Evolutionary conservation across 2,113 vertebrate genomes (phyloP), one percentile per base, ranked within the genome.

Genomic region (Cynocephalus volans): DNA sequence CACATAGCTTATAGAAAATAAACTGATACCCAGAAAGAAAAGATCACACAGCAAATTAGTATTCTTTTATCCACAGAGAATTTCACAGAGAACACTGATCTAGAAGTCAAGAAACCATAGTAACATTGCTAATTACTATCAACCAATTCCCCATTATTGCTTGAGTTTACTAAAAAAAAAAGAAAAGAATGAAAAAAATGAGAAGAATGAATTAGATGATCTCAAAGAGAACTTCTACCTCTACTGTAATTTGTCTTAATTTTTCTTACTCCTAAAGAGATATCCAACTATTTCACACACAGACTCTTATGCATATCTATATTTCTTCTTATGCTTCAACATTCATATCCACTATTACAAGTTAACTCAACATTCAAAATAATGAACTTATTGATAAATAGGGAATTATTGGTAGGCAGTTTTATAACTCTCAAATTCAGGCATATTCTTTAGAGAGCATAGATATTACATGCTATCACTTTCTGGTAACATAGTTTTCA

Each of bases 311-410:
- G 1, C 33, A 73, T 15, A 50, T 67, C 77, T 69, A 19, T 69
- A 75, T 69, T 88, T 87, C 33, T 87, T 89, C 48, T 80, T 76
- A 85, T 80, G 18, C 5, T 80, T 76, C 6, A 81, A 52, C 86
- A 77, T 60, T 93, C 17, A 31, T 64, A 52, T 58, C 13, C 1
- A 56, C 19, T 64, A 58, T 83, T 86, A 13, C 31, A 72, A 89
- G 33, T 69, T 92, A 93, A 90, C 23, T 64, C 50, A 88, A 62
- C 92, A 82, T 73, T 81, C n/a, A 73, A 79, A 80, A 80, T 70
- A 67, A 56, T 52, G 31, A 93, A 88, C 17, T 93, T 80, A 18
- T 48, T 96, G 31, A 60, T 24, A 92, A 54, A 28, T 81, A 82
- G 18, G 21, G 21, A 96, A 26, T 64, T 69, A 81, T 9, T 64